Conservation (phyloP, 1,140 invertebrate genomes). For the Glossosoma conforme region DNA sequence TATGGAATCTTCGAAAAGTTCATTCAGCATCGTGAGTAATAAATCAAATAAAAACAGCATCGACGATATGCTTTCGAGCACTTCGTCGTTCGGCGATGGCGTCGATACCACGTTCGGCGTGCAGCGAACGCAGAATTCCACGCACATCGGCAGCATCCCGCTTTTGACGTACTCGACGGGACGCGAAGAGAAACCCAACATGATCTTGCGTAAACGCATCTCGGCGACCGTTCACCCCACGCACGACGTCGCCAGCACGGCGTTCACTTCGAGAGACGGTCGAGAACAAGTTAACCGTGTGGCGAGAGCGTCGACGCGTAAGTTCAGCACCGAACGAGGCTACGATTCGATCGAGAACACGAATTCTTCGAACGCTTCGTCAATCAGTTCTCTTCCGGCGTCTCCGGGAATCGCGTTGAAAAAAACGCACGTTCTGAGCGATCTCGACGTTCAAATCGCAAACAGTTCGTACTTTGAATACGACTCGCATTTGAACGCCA, state of each 20-base stretch:
- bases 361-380: conserved; percentile 28
- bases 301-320: conserved; percentile 8
- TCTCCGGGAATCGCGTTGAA: conserved; percentile 19
- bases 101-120: conserved; percentile 5
- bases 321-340: conserved; percentile 23
- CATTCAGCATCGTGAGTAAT: no score
- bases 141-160: conserved; percentile 10
- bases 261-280: conserved; percentile 17
- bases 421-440: conserved; percentile 30
- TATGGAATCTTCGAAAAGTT: no score
- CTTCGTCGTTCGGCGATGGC: conserved; percentile 1
- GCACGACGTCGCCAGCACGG: conserved; percentile 20
- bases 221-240: conserved; percentile 29
- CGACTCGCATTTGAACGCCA: conserved; percentile 8
- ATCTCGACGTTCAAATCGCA: conserved; percentile 46
- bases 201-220: conserved; percentile 28
- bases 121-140: conserved; percentile 13
- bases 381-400: conserved; percentile 19
- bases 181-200: conserved; percentile 25
- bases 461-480: conserved; percentile 22
- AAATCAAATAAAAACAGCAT: no score
- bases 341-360: conserved; percentile 27
- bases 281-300: conserved; percentile 7
- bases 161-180: conserved; percentile 16
- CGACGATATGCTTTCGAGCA: no score